Conservation (phyloP, 2,888 invertebrate genomes). For the Drosophila leonis region DNA sequence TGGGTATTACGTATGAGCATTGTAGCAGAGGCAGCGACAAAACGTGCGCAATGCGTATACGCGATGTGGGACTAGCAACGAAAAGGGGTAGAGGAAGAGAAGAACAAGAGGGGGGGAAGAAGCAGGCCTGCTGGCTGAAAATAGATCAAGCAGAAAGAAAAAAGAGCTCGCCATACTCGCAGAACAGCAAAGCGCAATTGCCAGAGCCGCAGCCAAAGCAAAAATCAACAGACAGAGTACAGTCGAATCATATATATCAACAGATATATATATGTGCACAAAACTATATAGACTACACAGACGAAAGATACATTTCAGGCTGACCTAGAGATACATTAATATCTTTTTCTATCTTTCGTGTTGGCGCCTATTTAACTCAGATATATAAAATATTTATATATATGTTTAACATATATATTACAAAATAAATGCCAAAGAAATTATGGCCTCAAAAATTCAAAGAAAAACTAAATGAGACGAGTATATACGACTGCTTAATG, state of each 20-base stretch:
- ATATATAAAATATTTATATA: constrained; percentile 17
- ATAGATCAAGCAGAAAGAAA: constrained; percentile 79
- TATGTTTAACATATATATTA: constrained; percentile 26
- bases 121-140: constrained; percentile 65
- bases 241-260: constrained; percentile 26
- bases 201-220: constrained; percentile 46
- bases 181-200: constrained; percentile 56
- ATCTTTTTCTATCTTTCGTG: constrained; percentile 28
- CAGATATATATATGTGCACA: constrained; percentile 8
- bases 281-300: constrained; percentile 1
- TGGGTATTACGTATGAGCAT: constrained; percentile 48
- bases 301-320: constrained; percentile 49
- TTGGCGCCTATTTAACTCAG: constrained; percentile 50
- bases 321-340: constrained; percentile 63
- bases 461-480: constrained; percentile 16
- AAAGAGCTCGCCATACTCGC: constrained; percentile 14
- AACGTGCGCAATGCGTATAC: constrained; percentile 51
- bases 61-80: constrained; percentile 22
- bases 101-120: constrained; percentile 10
- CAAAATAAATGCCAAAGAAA: constrained; percentile 50
- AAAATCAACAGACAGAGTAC: constrained; percentile 51
- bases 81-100: not conserved
- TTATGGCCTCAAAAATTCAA: constrained; percentile 38
- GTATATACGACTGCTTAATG: not conserved
- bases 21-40: constrained; percentile 32